phyloP scores from a whole-genome alignment of 2,797 vertebrate genomes.

The Trematomus bernacchii region DNA sequence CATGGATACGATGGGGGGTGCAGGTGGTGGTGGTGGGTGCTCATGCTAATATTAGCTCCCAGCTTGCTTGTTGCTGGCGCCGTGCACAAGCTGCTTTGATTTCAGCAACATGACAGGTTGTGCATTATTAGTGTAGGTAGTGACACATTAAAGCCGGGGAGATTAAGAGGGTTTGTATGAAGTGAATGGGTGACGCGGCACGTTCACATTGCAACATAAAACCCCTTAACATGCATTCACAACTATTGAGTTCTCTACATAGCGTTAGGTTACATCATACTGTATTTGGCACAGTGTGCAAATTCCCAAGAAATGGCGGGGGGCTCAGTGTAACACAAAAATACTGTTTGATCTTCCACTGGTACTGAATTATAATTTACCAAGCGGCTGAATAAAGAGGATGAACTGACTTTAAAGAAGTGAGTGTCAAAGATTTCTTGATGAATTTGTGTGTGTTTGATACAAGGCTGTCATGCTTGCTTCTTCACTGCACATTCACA shows the following conservation, averaged over 20 bases:
- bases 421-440: constrained; percentile 1
- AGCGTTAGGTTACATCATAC: constrained; percentile 30
- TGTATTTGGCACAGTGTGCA: constrained; percentile 4
- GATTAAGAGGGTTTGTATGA: constrained; percentile 11
- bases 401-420: constrained; percentile 15
- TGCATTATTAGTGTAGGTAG: constrained; percentile 34
- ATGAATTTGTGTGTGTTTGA: constrained; percentile 23
- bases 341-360: constrained; percentile 13
- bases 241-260: constrained; percentile 15
- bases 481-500: constrained; percentile 30
- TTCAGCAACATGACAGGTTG: constrained; percentile 50
- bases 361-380: constrained; percentile 21
- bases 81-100: constrained; percentile 45
- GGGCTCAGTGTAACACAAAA: background rate
- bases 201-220: background rate
- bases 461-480: background rate
- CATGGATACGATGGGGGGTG: constrained; percentile 20
- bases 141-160: constrained; percentile 26
- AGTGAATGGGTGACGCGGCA: constrained; percentile 11
- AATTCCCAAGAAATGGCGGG: constrained; percentile 25
- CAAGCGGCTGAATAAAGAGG: constrained; percentile 6
- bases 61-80: constrained; percentile 59
- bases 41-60: constrained; percentile 77
- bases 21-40: constrained; percentile 2
- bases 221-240: background rate